Conservation (phyloP, 1,140 invertebrate genomes). For the Panulirus ornatus region DNA sequence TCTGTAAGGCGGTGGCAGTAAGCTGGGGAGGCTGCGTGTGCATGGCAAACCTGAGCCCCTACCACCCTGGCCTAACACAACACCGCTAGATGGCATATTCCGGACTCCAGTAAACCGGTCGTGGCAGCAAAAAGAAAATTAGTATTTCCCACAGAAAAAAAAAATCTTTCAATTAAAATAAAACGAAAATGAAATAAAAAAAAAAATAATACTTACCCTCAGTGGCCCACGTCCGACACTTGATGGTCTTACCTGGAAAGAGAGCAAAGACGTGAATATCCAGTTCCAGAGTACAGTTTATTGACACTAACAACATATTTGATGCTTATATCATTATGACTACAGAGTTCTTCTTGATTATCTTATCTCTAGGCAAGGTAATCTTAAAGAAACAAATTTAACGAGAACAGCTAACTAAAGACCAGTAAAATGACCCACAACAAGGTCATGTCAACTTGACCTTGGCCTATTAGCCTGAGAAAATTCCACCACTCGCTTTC, state of each 20-base stretch:
- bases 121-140: not conserved
- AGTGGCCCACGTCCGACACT: conserved; percentile 1
- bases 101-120: not conserved
- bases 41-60: not conserved
- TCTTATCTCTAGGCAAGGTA: not conserved
- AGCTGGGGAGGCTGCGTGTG: not conserved
- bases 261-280: not conserved
- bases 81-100: not conserved
- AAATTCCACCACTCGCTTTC: not conserved
- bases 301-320: not conserved
- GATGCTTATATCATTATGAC: not conserved
- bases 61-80: not conserved
- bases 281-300: not conserved
- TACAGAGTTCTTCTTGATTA: not conserved
- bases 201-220: conserved; percentile 28
- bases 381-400: not conserved
- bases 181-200: too few relatives aligned
- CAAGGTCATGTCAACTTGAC: not conserved
- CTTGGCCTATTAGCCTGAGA: not conserved
- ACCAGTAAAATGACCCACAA: not conserved
- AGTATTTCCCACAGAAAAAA: conserved; percentile 35
- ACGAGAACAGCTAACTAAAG: not conserved
- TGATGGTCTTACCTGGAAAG: conserved; percentile 37
- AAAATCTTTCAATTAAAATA: not conserved
- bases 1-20: not conserved